These are phyloP conservation scores for Megatriorchis doriae DNA, from an alignment of 2,113 vertebrate species.

Conservation along the genomic window DNA sequence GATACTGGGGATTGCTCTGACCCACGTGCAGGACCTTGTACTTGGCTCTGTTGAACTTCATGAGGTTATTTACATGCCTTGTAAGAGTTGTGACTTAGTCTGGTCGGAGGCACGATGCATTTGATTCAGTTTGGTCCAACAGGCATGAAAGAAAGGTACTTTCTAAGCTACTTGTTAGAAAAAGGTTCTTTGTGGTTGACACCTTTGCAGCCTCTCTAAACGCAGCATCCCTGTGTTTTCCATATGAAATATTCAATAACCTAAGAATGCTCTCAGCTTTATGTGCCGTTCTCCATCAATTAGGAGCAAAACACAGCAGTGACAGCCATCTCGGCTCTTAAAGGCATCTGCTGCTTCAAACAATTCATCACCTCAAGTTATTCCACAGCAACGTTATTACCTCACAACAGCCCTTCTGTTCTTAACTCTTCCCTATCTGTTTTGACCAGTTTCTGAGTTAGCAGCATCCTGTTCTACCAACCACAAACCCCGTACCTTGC, in stretches of 20 bases:
- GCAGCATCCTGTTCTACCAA: background rate
- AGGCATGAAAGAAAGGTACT: background rate
- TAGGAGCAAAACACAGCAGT: background rate
- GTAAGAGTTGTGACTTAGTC: background rate
- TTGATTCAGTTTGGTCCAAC: background rate
- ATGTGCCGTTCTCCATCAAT: constrained; percentile 5
- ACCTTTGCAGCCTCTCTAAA: background rate
- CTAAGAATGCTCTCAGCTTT: background rate
- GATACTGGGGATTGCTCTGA: accelerated
- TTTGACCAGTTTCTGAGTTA: background rate
- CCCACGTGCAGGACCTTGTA: background rate
- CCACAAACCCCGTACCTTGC: accelerated
- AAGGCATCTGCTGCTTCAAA: background rate
- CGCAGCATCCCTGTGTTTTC: background rate
- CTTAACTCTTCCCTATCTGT: background rate
- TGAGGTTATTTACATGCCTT: background rate
- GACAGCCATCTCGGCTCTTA: background rate
- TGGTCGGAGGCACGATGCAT: background rate
- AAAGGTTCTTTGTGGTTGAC: background rate
- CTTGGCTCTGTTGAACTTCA: background rate
- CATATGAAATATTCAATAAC: constrained; percentile 16
- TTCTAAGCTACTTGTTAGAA: background rate
- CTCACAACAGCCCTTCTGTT: background rate
- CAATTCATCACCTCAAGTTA: background rate
- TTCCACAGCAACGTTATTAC: background rate